Evolutionary conservation across 1,140 invertebrate species (phyloP).

Genomic region (Euwallacea similis): DNA sequence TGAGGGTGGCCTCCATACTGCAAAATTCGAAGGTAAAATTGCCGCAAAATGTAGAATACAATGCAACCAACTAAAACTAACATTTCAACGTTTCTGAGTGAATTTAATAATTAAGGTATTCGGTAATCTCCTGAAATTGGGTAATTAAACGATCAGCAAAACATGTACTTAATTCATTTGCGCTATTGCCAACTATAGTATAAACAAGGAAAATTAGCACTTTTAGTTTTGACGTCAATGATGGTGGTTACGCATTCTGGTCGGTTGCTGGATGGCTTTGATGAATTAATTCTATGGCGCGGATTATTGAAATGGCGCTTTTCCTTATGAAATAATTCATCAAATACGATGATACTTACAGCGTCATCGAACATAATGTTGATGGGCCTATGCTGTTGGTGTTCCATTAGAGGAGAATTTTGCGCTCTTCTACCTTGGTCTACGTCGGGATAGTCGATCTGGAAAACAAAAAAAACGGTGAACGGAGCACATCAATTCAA

Average conservation of each 20-base stretch:
- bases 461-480: conserved; percentile 50
- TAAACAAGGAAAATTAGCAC: conserved; percentile 13
- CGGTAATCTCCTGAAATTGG: not conserved
- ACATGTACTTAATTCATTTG: conserved; percentile 11
- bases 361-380: conserved; percentile 66
- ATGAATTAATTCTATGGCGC: not conserved
- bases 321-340: not conserved
- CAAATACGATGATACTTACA: conserved; percentile 54
- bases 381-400: conserved; percentile 60
- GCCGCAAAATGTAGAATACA: no score
- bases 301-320: no score
- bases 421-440: conserved; percentile 57
- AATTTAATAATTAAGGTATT: no score
- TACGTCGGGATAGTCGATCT: conserved; percentile 82
- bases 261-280: not conserved
- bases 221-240: conserved; percentile 12
- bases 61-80: no score
- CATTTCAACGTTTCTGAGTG: no score
- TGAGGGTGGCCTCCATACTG: conserved; percentile 42
- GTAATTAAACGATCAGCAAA: not conserved
- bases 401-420: conserved; percentile 51
- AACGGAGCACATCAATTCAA: not conserved
- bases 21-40: conserved; percentile 1
- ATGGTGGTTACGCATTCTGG: conserved; percentile 3
- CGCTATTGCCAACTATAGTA: not conserved